These are phyloP conservation scores for Sphinx pinastri DNA, from an alignment of 2,888 invertebrate species.

Conservation along the genomic window DNA sequence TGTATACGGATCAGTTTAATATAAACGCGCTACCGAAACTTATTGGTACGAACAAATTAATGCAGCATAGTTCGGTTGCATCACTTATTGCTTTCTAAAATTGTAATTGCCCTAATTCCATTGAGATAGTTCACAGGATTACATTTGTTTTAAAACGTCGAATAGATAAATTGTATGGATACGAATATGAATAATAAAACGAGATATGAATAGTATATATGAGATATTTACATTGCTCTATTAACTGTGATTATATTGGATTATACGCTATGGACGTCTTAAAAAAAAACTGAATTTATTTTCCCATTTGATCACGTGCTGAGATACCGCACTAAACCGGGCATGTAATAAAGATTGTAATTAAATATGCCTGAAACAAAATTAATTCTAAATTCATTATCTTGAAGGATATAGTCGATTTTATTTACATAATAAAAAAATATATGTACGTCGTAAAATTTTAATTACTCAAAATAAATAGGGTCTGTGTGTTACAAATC, in stretches of 20 bases:
- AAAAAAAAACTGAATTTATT: constrained; percentile 4
- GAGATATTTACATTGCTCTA: constrained; percentile 26
- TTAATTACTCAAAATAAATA: too few species aligned
- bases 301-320: neutral
- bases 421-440: neutral
- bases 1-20: neutral
- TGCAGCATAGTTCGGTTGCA: neutral
- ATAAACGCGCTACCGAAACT: neutral
- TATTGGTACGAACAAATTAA: neutral
- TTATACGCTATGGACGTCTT: constrained; percentile 20
- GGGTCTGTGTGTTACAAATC: too few species aligned
- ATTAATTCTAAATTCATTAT: constrained; percentile 9
- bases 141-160: neutral
- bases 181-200: too few species aligned
- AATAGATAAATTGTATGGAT: constrained; percentile 3
- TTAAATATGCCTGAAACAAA: neutral
- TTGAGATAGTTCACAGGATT: neutral
- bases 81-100: constrained; percentile 1
- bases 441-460: too few species aligned
- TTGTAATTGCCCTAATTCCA: neutral
- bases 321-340: neutral
- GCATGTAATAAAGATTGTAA: neutral
- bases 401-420: constrained; percentile 9
- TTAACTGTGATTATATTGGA: constrained; percentile 29
- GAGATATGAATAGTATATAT: constrained; percentile 22